Evolutionary conservation across 1,140 invertebrate species (phyloP).

Genomic region (Drosophila quadrilineata): DNA sequence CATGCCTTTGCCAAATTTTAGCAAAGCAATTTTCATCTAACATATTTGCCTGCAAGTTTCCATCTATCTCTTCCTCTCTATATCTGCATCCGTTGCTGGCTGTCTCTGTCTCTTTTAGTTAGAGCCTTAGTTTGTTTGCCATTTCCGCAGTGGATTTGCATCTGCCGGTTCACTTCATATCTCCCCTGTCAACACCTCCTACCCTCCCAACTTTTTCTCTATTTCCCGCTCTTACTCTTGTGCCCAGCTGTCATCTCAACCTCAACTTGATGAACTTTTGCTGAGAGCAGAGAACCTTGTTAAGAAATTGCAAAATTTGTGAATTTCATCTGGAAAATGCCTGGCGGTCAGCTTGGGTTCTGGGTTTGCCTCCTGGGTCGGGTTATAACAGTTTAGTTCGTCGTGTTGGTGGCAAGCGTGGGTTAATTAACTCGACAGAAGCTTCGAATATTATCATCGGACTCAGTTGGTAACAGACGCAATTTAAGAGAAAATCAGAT

Average conservation of each 20-base stretch:
- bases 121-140: slow-evolving; percentile 18
- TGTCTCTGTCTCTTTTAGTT: not conserved
- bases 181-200: too few relatives aligned
- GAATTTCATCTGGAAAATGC: slow-evolving; percentile 24
- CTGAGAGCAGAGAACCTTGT: slow-evolving; percentile 22
- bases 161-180: slow-evolving; percentile 10
- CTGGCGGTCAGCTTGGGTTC: slow-evolving; percentile 24
- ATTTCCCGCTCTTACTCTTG: too few relatives aligned
- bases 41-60: slow-evolving; percentile 44
- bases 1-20: slow-evolving; percentile 46
- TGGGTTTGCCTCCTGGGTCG: not conserved
- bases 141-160: slow-evolving; percentile 37
- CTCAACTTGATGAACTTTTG: slow-evolving; percentile 51
- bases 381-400: slow-evolving; percentile 15
- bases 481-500: too few relatives aligned
- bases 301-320: slow-evolving; percentile 54
- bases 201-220: too few relatives aligned
- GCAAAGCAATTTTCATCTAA: slow-evolving; percentile 45
- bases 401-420: slow-evolving; percentile 23
- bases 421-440: slow-evolving; percentile 42
- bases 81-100: too few relatives aligned
- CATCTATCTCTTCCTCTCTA: not conserved
- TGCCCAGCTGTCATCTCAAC: not conserved
- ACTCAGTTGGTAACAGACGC: too few relatives aligned
- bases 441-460: slow-evolving; percentile 14